Evolutionary conservation across 2,113 vertebrate genomes (phyloP).

Genomic region (Scalopus aquaticus): DNA sequence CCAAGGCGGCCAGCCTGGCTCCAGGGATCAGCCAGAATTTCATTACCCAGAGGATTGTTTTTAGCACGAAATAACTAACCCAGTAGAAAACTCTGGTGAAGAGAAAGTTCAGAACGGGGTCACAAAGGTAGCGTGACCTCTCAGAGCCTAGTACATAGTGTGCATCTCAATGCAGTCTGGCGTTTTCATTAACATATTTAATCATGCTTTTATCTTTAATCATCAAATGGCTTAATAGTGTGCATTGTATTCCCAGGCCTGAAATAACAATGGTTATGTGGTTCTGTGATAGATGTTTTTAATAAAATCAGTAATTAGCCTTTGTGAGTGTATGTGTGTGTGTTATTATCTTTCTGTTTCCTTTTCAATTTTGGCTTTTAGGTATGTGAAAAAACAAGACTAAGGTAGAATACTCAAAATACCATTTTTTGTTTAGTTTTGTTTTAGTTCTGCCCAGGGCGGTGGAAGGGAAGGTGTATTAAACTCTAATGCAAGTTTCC

Average conservation of each 20-base stretch:
- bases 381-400: conserved; percentile 47
- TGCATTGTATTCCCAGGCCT: conserved; percentile 79
- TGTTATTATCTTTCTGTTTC: conserved; percentile 58
- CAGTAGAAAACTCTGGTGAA: conserved; percentile 6
- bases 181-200: conserved; percentile 83
- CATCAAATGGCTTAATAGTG: conserved; percentile 77
- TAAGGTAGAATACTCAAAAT: conserved; percentile 22
- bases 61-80: conserved; percentile 42
- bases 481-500: background rate
- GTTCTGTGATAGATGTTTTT: conserved; percentile 86
- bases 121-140: conserved; percentile 21
- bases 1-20: background rate
- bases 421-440: background rate
- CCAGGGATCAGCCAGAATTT: background rate
- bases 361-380: conserved; percentile 80
- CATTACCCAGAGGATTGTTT: conserved; percentile 13
- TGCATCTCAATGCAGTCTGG: conserved; percentile 41
- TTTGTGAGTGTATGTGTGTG: conserved; percentile 50
- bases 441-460: background rate
- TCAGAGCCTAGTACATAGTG: background rate
- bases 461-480: background rate
- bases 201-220: conserved; percentile 84
- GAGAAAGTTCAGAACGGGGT: conserved; percentile 35
- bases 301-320: conserved; percentile 87
- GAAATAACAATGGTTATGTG: conserved; percentile 74